Evolutionary conservation across 2,797 vertebrate genomes (phyloP).

Genomic region (Gila robusta): DNA sequence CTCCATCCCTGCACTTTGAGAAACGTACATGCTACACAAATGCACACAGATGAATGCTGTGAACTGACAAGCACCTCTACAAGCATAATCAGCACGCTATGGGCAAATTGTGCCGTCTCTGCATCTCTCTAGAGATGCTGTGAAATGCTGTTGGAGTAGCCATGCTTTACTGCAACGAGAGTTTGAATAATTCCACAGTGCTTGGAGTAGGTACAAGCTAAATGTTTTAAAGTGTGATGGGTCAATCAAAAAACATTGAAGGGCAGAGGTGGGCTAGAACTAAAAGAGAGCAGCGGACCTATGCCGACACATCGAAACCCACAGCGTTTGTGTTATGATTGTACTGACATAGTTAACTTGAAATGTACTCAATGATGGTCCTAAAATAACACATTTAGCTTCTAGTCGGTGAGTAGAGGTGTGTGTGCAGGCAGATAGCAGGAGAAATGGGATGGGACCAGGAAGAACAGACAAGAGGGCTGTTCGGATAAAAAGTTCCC

Average conservation of each 20-base stretch:
- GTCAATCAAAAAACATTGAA: conserved; percentile 3
- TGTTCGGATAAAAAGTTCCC: not conserved
- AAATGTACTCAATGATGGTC: not conserved
- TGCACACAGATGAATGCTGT: conserved; percentile 7
- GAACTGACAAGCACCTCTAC: not conserved
- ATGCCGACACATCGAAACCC: not conserved
- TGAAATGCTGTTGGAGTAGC: conserved; percentile 67
- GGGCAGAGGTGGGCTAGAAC: not conserved
- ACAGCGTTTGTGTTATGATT: not conserved
- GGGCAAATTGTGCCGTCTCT: conserved; percentile 41
- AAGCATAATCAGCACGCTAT: conserved; percentile 20
- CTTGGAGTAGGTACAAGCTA: conserved; percentile 21
- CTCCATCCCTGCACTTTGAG: conserved; percentile 42
- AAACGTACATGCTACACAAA: conserved; percentile 35
- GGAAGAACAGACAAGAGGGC: not conserved
- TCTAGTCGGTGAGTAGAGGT: not conserved
- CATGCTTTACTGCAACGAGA: conserved; percentile 64
- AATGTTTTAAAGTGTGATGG: conserved; percentile 4
- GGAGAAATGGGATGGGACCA: not conserved
- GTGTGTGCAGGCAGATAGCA: not conserved
- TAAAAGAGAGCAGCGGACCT: not conserved
- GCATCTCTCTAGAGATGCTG: conserved; percentile 58
- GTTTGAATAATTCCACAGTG: conserved; percentile 69
- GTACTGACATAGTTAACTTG: not conserved
- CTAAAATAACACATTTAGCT: not conserved